A percentile compares a stretch with the other conserved stretches of the same genome.
Conservation (phyloP, 2,797 vertebrate genomes). For the Oreonectes daqikongensis region DNA sequence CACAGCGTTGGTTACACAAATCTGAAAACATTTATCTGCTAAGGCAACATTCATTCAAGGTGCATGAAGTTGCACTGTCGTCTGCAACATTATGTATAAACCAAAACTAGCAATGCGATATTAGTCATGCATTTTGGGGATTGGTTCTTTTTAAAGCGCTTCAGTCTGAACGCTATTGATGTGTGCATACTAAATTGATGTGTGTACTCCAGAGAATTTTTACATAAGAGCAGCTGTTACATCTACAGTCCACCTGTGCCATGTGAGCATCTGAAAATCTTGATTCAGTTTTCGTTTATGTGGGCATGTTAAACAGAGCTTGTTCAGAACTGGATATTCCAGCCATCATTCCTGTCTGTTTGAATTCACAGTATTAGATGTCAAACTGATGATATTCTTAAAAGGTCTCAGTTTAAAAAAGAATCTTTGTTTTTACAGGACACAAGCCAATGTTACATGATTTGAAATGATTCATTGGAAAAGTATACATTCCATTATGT, state of each 20-base stretch:
- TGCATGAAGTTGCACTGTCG: background rate
- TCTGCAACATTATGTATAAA: conserved; percentile 9
- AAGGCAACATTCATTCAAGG: background rate
- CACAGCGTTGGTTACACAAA: background rate
- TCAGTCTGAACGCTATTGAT: conserved; percentile 24
- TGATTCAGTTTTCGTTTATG: conserved; percentile 21
- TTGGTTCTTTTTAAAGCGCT: conserved; percentile 22
- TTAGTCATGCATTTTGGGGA: conserved; percentile 13
- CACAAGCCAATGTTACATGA: background rate
- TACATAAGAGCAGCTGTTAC: conserved; percentile 40
- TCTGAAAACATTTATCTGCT: background rate
- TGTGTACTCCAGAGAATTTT: conserved; percentile 37
- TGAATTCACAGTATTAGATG: background rate
- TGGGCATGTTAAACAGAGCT: conserved; percentile 19
- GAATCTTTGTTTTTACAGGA: background rate
- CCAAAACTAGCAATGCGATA: conserved; percentile 6
- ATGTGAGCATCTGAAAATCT: conserved; percentile 22
- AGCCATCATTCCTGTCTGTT: background rate
- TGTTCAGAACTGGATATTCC: background rate
- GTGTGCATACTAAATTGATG: conserved; percentile 12
- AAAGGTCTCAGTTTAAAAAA: background rate
- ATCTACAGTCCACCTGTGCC: conserved; percentile 48
- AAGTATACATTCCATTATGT: conserved; percentile 2
- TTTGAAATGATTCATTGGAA: background rate
- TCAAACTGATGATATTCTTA: background rate